Conservation (phyloP, 2,113 vertebrate genomes). For the Parus major region DNA sequence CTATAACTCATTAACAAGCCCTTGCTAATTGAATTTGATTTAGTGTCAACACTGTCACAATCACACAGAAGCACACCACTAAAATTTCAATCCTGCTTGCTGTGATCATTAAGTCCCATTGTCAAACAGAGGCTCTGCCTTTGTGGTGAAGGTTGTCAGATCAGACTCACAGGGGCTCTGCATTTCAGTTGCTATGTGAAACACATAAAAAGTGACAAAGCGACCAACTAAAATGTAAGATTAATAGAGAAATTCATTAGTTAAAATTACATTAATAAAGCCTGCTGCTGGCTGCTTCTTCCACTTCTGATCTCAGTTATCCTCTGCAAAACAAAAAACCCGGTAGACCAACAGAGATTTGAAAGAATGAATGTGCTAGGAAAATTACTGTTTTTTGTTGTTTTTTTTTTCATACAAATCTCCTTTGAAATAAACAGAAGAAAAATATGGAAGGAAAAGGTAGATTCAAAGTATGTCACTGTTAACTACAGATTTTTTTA, state of each 20-base stretch:
- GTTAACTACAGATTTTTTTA: not conserved
- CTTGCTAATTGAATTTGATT: conserved; percentile 82
- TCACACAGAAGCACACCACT: conserved; percentile 65
- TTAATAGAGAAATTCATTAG: conserved; percentile 36
- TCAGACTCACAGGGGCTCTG: conserved; percentile 24
- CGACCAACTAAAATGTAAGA: conserved; percentile 9
- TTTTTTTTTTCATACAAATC: not conserved
- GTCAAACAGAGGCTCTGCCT: conserved; percentile 62
- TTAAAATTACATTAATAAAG: conserved; percentile 2
- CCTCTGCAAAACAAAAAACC: conserved; percentile 30
- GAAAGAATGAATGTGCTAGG: not conserved
- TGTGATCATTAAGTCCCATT: conserved; percentile 68
- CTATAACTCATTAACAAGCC: conserved; percentile 73
- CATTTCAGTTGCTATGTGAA: conserved; percentile 9
- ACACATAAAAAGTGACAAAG: conserved; percentile 3
- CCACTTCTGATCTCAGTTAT: not conserved
- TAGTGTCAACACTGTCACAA: conserved; percentile 73
- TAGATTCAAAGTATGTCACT: not conserved
- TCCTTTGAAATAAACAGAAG: not conserved
- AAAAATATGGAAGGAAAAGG: conserved; percentile 12
- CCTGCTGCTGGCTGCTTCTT: not conserved
- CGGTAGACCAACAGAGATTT: not conserved
- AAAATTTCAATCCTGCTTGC: conserved; percentile 61
- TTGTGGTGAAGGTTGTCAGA: conserved; percentile 64
- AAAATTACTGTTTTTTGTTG: not conserved